These are phyloP conservation scores for Zaprionus capensis DNA, from an alignment of 1,140 invertebrate genomes.

Conservation along the genomic window DNA sequence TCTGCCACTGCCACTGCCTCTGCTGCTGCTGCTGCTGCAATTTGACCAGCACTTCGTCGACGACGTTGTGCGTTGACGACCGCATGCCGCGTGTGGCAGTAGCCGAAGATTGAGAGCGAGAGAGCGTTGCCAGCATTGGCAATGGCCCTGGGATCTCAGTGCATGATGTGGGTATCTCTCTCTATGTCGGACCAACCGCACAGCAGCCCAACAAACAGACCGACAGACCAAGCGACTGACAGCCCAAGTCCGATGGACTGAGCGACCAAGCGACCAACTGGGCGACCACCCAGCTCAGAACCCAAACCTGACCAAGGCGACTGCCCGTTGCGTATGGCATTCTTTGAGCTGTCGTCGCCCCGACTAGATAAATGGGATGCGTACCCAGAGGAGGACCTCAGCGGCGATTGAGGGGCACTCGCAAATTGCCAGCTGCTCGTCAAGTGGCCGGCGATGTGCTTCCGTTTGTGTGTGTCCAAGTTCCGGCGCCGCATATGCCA, in stretches of 20 bases:
- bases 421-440: constrained; percentile 80
- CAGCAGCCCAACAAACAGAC: constrained; percentile 77
- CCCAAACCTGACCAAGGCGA: constrained; percentile 47
- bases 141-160: not conserved
- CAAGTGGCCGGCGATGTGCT: constrained; percentile 60
- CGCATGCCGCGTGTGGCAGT: constrained; percentile 79
- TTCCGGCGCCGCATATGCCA: constrained; percentile 75
- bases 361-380: constrained; percentile 71
- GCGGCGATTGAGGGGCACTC: constrained; percentile 30
- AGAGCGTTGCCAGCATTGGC: not conserved
- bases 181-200: constrained; percentile 76
- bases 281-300: constrained; percentile 41
- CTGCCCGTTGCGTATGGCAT: constrained; percentile 76
- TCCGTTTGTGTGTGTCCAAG: constrained; percentile 68
- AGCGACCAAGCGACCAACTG: constrained; percentile 27
- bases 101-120: constrained; percentile 59
- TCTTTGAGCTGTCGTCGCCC: constrained; percentile 79
- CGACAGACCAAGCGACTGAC: constrained; percentile 47
- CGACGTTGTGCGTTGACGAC: constrained; percentile 60
- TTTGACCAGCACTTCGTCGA: constrained; percentile 76
- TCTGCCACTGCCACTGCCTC: constrained; percentile 13
- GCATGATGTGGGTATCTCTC: constrained; percentile 57
- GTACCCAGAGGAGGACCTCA: not conserved
- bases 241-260: constrained; percentile 64
- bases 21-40: constrained; percentile 37